Evolutionary conservation across 2,888 invertebrate species (phyloP).

Genomic region (Trichopoda pennipes): DNA sequence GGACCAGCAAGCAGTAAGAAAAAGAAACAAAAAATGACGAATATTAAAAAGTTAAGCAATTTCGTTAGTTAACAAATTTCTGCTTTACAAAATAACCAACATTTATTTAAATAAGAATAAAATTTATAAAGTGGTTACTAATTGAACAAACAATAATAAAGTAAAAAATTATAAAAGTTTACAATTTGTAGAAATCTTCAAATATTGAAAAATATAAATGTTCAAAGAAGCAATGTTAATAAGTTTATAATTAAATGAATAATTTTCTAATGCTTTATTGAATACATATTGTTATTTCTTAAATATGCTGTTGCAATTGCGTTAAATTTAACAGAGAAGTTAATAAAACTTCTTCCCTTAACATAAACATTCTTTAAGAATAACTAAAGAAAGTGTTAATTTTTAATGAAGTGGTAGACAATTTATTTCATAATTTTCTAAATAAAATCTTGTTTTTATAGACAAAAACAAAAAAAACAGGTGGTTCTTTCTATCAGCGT

Average conservation of each 20-base stretch:
- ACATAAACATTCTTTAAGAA: too few relatives aligned
- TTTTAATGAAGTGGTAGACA: too few relatives aligned
- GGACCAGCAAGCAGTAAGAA: constrained; percentile 30
- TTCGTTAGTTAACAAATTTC: background rate
- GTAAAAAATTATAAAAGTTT: background rate
- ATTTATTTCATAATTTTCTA: background rate
- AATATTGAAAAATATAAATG: background rate
- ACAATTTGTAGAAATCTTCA: background rate
- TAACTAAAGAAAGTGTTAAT: too few relatives aligned
- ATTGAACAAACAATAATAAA: constrained; percentile 27
- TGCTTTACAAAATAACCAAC: background rate
- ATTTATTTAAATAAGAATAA: constrained; percentile 29
- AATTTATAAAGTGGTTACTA: constrained; percentile 4
- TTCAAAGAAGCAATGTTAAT: background rate
- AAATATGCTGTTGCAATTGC: background rate
- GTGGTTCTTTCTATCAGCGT: constrained; percentile 15
- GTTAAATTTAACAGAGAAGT: background rate
- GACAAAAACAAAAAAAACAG: constrained; percentile 13
- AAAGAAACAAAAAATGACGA: constrained; percentile 25
- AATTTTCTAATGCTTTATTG: background rate
- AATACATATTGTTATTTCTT: background rate
- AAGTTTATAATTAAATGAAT: background rate
- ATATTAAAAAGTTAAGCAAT: background rate
- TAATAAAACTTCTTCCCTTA: background rate
- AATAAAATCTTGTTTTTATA: constrained; percentile 1